Evolutionary conservation across 2,797 vertebrate genomes (phyloP), one percentile per base, ranked within the genome.

Genomic region (Ctenopoma kingsleyae): DNA sequence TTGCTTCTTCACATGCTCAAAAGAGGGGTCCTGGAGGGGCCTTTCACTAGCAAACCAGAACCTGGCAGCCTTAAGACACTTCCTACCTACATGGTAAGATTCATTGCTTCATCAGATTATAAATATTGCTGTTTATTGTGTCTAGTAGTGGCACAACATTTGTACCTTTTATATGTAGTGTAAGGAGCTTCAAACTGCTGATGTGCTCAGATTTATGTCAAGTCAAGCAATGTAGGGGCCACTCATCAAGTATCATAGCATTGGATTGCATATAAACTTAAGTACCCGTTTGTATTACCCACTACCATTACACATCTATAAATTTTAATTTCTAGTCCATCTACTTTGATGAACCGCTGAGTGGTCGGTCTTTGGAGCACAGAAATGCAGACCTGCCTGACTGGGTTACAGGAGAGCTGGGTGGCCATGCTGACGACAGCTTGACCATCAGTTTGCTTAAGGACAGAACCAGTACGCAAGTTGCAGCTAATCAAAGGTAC

Each of bases 1-100:
- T 89, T 98, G 20, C 83, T 99, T 19, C 91, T 99, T 36, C 95
- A 96, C 71, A 99, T 99, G 98, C 95, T 99, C 3, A 94, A 90
- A 82, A 90, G 91, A 35, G 97, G 97, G 0, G 68, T 93, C 6
- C 91, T 99, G 17, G 96, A 98, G 38, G 93, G 93, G 0, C 98
- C 98, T 8, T 99, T 99, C 73, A 91, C 78, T 15, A 87, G 91
- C 66, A 96, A 93, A 79, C 97, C 98, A 19, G 96, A 96, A 35
- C 86, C 92, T 0, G 98, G 98, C 32, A 84, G 25, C 4, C 94
- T 99, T 44, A 96, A 93, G 86, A 89, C 90, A 4, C 86, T 99
- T 12, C 97, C 97, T 17, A 91, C 96, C 0, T 98, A 98, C 75
- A 96, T 98, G 97, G 97, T 97, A 89, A 82, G 51, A 50, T 25